phyloP scores from a whole-genome alignment of 2,888 invertebrate species.

The Rotaria magnacalcarata region DNA sequence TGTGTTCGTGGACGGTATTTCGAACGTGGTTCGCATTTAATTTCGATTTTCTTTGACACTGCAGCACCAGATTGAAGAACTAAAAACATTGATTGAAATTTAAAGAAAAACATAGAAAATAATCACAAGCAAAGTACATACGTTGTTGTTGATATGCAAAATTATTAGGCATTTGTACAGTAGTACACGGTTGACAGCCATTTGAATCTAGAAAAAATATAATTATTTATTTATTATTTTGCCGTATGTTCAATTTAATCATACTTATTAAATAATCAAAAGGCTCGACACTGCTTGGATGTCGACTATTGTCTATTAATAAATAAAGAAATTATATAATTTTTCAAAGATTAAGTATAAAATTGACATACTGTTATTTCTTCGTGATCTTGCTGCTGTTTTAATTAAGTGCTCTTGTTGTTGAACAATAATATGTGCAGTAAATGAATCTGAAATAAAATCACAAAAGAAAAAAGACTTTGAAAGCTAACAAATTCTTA shows the following conservation, averaged over 20 bases:
- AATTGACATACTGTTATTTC: background rate
- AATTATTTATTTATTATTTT: background rate
- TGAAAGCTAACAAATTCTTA: background rate
- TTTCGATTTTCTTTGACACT: background rate
- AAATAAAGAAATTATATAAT: background rate
- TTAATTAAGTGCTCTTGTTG: background rate
- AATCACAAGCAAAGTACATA: background rate
- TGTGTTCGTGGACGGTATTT: conserved; percentile 15
- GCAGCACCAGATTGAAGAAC: background rate
- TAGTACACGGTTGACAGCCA: background rate
- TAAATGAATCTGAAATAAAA: background rate
- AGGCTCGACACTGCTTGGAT: background rate
- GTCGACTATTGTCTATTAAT: background rate
- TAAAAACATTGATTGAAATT: background rate
- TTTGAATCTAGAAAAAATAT: background rate
- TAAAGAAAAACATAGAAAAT: background rate
- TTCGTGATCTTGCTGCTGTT: background rate
- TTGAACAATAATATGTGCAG: background rate
- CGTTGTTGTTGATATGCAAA: background rate
- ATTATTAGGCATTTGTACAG: background rate
- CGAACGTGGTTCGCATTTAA: background rate
- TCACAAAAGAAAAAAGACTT: no score
- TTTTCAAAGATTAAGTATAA: no score
- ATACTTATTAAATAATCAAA: background rate
- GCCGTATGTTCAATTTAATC: background rate